These are phyloP conservation scores for Pseudotriccus pelzelni DNA, from an alignment of 2,797 vertebrate species.

Conservation along the genomic window DNA sequence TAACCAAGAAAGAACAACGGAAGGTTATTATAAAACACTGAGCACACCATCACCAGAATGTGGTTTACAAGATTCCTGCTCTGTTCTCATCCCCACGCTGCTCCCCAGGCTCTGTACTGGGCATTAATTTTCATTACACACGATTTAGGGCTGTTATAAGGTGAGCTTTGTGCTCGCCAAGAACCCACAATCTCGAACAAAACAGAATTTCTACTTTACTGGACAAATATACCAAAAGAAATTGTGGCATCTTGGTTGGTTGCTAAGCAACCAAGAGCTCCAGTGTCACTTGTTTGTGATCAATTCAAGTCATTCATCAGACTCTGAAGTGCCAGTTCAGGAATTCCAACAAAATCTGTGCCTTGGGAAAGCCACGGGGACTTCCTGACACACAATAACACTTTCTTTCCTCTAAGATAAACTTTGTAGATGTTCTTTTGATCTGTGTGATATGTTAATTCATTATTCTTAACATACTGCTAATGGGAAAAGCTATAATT, in stretches of 20 bases:
- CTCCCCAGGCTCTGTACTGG: background rate
- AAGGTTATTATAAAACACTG: background rate
- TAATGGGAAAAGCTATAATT: slow-evolving; percentile 78
- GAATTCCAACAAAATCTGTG: slow-evolving; percentile 67
- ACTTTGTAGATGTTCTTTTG: slow-evolving; percentile 74
- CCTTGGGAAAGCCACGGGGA: slow-evolving; percentile 73
- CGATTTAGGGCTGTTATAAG: slow-evolving; percentile 24
- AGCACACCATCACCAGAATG: background rate
- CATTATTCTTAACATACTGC: slow-evolving; percentile 70
- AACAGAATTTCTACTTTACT: slow-evolving; percentile 72
- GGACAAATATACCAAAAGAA: slow-evolving; percentile 73
- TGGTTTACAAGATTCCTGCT: background rate
- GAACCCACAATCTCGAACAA: slow-evolving; percentile 45
- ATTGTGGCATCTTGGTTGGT: slow-evolving; percentile 75
- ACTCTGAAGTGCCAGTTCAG: slow-evolving; percentile 64
- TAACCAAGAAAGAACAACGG: background rate
- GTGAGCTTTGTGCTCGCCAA: slow-evolving; percentile 44
- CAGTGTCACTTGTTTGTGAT: slow-evolving; percentile 70
- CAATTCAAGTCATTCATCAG: slow-evolving; percentile 76
- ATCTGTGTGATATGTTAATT: slow-evolving; percentile 72
- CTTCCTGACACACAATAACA: slow-evolving; percentile 70
- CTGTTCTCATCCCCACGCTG: background rate
- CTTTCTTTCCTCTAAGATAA: slow-evolving; percentile 73
- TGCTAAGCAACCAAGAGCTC: slow-evolving; percentile 78
- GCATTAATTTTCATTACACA: background rate